These are phyloP conservation scores for Drosophila putrida DNA, from an alignment of 2,888 invertebrate species.

Conservation along the genomic window DNA sequence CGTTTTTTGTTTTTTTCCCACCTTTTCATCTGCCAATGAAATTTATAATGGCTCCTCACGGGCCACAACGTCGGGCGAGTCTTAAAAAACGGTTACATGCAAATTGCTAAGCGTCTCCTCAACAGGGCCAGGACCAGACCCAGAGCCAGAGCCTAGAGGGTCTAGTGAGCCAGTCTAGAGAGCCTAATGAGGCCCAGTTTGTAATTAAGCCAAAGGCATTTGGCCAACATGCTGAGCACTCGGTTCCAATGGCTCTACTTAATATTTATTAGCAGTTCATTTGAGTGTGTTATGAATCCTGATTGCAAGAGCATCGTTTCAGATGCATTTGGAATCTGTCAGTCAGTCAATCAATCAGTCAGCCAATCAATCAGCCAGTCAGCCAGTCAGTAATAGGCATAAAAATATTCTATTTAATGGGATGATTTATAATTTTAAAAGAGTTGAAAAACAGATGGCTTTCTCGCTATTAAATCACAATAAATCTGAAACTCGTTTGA, in stretches of 20 bases:
- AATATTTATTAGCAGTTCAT: constrained; percentile 21
- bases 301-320: background rate
- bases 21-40: constrained; percentile 42
- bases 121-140: constrained; percentile 6
- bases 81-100: constrained; percentile 55
- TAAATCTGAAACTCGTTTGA: background rate
- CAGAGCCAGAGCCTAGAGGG: constrained; percentile 11
- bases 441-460: background rate
- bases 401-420: background rate
- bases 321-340: background rate
- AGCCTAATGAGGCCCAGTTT: constrained; percentile 48
- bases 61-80: constrained; percentile 22
- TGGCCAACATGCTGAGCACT: constrained; percentile 14
- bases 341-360: background rate
- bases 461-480: background rate
- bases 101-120: constrained; percentile 50
- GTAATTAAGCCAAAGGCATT: constrained; percentile 44
- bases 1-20: background rate
- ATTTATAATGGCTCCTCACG: constrained; percentile 66
- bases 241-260: constrained; percentile 16
- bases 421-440: background rate
- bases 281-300: background rate
- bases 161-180: background rate
- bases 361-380: background rate
- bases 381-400: background rate